A percentile compares a stretch with the other conserved stretches of the same genome.
These are phyloP conservation scores for Pararge aegeria DNA, from an alignment of 1,140 invertebrate genomes.

Conservation along the genomic window DNA sequence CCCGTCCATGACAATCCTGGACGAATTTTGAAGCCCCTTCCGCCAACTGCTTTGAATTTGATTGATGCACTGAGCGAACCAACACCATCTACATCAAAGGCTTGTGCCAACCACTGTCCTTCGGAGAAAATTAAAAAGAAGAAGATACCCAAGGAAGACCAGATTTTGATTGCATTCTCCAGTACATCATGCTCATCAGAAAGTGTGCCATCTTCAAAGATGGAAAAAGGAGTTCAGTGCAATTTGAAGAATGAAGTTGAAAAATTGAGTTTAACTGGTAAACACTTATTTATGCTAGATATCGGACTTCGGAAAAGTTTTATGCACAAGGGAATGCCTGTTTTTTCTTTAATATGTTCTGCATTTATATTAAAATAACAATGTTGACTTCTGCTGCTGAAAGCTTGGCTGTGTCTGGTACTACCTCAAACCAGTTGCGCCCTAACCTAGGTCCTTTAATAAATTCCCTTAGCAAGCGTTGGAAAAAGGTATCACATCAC, in stretches of 20 bases:
- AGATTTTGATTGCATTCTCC: conserved; percentile 54
- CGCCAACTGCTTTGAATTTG: conserved; percentile 32
- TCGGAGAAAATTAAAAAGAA: conserved; percentile 34
- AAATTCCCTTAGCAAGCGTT: too few relatives aligned
- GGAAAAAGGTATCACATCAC: too few relatives aligned
- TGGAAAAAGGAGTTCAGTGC: conserved; percentile 44
- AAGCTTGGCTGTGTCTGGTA: too few relatives aligned
- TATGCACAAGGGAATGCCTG: too few relatives aligned
- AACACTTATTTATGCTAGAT: too few relatives aligned
- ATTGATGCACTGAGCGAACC: conserved; percentile 60
- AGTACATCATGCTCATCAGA: conserved; percentile 54
- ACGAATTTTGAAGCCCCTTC: not conserved
- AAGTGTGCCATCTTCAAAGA: conserved; percentile 40
- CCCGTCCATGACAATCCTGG: conserved; percentile 48
- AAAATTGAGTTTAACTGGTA: conserved; percentile 30
- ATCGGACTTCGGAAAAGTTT: not conserved
- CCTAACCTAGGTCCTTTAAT: too few relatives aligned
- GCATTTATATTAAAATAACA: too few relatives aligned
- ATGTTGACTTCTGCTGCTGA: too few relatives aligned
- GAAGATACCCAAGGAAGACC: conserved; percentile 42
- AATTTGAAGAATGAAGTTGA: conserved; percentile 28
- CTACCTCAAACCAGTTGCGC: too few relatives aligned
- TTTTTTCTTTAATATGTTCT: too few relatives aligned
- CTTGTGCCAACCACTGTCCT: conserved; percentile 26
- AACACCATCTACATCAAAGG: conserved; percentile 49